Base-by-base conservation (phyloP, 2,888 invertebrate genomes). In the Cheilosia variabilis region DNA sequence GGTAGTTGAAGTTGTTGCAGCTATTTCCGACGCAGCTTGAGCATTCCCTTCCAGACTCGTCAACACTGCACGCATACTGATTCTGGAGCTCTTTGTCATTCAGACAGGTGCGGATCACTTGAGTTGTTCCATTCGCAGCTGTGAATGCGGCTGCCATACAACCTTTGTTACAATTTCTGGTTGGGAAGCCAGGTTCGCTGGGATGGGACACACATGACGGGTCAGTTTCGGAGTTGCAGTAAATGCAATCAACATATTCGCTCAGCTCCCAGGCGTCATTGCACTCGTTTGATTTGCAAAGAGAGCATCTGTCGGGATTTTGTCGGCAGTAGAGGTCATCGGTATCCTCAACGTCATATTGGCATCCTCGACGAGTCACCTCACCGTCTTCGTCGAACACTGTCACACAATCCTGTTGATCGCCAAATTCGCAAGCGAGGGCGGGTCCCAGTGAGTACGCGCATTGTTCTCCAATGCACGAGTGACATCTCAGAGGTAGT, bases 211-310 rank as follows among this genome's bases (percentile, higher is more conserved):
- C 76, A 17, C 76, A 76, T 1, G 88, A 71, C 0, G 77, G 72
- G 17, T 89, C 88, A 0, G 65, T 87, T 4, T 65, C 87, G 1
- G 91, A 91, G 63, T 89, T 89, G 75, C 91, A 91, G 87, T 87
- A 90, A 2, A 89, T 80, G 53, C 91, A 91, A 10, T 89, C 88
- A 0, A 88, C 83, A 50, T 87, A 90, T 0, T 90, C 90, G 0
- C 22, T 68, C 0, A 73, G 7, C 10, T 73, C 84, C 90, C 90
- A 91, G 31, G 89, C 91, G 17, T 88, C 87, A 41, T 91, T 91
- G 41, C 91, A 91, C 17, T 90, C 90, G 52, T 91, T 91, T 0
- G 91, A 91, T 76, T 92, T 92, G 81, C 91, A 91, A 3, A 4
- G 87, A 47, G 89, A 77, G 69, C 91, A 91, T 2, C 31, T 60